Percentiles rank a stretch among this genome's conserved stretches.
Conservation (phyloP, 2,113 vertebrate species). For the Saguinus midas region DNA sequence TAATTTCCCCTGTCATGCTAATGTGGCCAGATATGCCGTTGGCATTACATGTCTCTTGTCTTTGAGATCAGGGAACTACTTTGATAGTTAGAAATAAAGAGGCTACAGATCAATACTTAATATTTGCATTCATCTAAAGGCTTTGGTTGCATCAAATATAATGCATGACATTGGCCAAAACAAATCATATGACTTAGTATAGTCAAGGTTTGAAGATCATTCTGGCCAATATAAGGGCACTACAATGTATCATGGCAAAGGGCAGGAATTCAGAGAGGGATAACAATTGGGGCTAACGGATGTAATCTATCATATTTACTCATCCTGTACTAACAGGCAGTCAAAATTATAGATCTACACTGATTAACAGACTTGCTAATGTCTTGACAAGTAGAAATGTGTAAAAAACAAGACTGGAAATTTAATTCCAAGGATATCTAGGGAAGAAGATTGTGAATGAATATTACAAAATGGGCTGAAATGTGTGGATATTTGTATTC, state of each 20-base stretch:
- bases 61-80: background rate
- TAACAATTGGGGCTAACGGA: too few relatives aligned
- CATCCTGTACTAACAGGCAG: background rate
- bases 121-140: background rate
- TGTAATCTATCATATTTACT: background rate
- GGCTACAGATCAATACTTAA: background rate
- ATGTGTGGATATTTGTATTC: background rate
- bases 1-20: background rate
- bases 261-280: too few relatives aligned
- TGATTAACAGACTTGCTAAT: background rate
- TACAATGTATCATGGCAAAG: background rate
- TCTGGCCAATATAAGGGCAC: too few relatives aligned
- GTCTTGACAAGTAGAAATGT: background rate
- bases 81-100: background rate
- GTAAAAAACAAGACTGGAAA: background rate
- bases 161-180: too few relatives aligned
- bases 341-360: background rate
- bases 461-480: background rate
- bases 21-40: background rate
- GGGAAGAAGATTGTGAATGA: background rate
- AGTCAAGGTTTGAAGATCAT: background rate
- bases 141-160: background rate
- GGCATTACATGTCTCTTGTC: background rate
- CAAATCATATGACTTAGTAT: background rate
- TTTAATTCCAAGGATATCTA: background rate